These are phyloP conservation scores for Himalopsyche kuldschensis DNA, from an alignment of 2,888 invertebrate species.

Conservation along the genomic window DNA sequence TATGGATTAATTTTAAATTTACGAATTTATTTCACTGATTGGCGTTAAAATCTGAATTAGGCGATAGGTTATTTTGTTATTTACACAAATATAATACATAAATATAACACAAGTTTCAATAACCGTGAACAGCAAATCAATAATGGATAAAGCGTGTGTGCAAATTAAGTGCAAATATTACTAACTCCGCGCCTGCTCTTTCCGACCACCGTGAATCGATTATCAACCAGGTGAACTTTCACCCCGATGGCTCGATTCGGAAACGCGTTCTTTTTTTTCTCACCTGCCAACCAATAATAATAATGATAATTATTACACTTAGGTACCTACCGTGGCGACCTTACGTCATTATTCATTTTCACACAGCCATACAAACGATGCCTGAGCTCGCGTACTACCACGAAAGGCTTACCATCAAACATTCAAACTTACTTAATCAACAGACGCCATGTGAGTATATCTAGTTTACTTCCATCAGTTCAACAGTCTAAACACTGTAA, in stretches of 20 bases:
- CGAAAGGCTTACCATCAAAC: background rate
- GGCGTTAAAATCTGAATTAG: too few species aligned
- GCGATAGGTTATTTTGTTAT: too few species aligned
- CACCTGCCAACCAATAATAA: slow-evolving; percentile 1
- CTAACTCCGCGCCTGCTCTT: background rate
- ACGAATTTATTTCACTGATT: too few species aligned
- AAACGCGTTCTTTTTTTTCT: background rate
- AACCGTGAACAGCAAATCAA: too few species aligned
- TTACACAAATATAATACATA: too few species aligned
- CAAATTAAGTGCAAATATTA: background rate
- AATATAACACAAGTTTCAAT: too few species aligned
- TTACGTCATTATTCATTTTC: background rate
- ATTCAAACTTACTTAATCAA: too few species aligned
- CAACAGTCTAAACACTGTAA: too few species aligned
- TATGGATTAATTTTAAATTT: too few species aligned
- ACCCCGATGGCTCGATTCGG: background rate
- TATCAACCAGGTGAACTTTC: background rate
- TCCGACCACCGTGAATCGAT: background rate
- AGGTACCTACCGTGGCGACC: background rate
- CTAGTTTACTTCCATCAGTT: too few species aligned
- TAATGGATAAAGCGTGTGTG: too few species aligned
- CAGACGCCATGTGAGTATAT: too few species aligned
- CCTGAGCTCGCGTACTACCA: background rate
- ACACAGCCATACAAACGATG: background rate
- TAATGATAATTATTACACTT: background rate